A percentile compares a stretch with the other conserved stretches of the same genome.
phyloP scores from a whole-genome alignment of 64 coral and sea anemone genomes.

The Trachythela sp. region DNA sequence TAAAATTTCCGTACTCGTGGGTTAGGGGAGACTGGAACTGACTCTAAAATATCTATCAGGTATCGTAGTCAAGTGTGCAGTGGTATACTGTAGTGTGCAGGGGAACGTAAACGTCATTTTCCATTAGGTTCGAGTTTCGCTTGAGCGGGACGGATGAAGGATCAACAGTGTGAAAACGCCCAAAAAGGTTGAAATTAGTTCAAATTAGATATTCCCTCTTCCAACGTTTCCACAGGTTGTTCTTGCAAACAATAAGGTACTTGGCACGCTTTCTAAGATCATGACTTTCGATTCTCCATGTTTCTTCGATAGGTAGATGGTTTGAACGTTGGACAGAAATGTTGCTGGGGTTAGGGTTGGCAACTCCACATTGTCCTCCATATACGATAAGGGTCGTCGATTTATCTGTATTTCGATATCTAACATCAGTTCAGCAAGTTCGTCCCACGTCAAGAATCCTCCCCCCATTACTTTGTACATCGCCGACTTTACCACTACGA shows the following conservation, averaged over 20 bases:
- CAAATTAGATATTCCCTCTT: not conserved
- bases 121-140: too few relatives aligned
- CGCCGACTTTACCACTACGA: slow-evolving; percentile 23
- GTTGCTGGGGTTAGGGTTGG: slow-evolving; percentile 37
- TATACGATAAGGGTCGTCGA: slow-evolving; percentile 30
- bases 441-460: slow-evolving; percentile 5
- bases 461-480: too few relatives aligned
- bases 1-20: too few relatives aligned
- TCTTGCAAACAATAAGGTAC: not conserved
- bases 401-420: slow-evolving; percentile 48
- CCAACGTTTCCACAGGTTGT: not conserved
- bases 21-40: too few relatives aligned
- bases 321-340: slow-evolving; percentile 12
- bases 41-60: too few relatives aligned
- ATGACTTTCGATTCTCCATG: not conserved
- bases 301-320: slow-evolving; percentile 28
- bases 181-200: too few relatives aligned
- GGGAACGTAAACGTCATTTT: too few relatives aligned
- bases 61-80: too few relatives aligned
- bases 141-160: too few relatives aligned
- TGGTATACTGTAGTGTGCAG: too few relatives aligned
- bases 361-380: slow-evolving; percentile 32
- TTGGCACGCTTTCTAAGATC: slow-evolving; percentile 31
- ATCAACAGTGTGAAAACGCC: too few relatives aligned
- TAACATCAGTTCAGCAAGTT: slow-evolving; percentile 23